These are phyloP conservation scores for Poicephalus gulielmi DNA, from an alignment of 2,113 vertebrate species.

Conservation along the genomic window DNA sequence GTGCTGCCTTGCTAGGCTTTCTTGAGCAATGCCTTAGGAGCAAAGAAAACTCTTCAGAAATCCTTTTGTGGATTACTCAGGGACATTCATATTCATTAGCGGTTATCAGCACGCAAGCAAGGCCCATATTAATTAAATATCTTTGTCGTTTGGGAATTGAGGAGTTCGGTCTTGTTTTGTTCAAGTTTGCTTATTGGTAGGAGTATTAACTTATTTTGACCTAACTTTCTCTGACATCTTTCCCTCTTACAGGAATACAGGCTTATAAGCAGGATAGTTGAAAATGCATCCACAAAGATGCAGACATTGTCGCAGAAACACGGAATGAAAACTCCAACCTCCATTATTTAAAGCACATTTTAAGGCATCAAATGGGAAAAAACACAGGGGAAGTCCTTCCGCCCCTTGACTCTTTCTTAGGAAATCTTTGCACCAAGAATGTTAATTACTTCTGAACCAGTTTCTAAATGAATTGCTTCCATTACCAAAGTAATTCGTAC, in stretches of 20 bases:
- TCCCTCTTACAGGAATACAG: neutral
- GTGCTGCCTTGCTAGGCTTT: rapidly evolving
- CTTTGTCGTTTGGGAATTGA: slow-evolving; percentile 43
- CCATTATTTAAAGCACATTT: neutral
- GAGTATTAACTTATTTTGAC: slow-evolving; percentile 23
- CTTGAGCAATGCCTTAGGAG: slow-evolving; percentile 33
- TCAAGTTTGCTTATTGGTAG: slow-evolving; percentile 26
- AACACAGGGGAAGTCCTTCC: neutral
- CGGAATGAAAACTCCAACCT: neutral
- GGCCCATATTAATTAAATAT: slow-evolving; percentile 53
- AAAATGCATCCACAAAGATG: neutral
- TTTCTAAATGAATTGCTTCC: neutral
- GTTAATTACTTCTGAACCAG: neutral
- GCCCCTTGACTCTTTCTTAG: neutral
- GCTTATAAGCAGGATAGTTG: neutral
- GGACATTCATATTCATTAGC: slow-evolving; percentile 62
- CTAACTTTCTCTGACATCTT: neutral
- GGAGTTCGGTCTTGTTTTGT: slow-evolving; percentile 24
- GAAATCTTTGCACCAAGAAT: neutral
- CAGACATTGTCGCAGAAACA: neutral
- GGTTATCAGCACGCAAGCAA: slow-evolving; percentile 57
- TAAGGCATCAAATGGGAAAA: neutral
- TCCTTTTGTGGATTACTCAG: slow-evolving; percentile 40
- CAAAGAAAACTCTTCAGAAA: slow-evolving; percentile 55
- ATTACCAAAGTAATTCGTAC: neutral